Percentiles rank a stretch among this genome's conserved stretches.
Evolutionary conservation across 1,140 invertebrate species (phyloP).

Genomic region (Euwallacea fornicatus): DNA sequence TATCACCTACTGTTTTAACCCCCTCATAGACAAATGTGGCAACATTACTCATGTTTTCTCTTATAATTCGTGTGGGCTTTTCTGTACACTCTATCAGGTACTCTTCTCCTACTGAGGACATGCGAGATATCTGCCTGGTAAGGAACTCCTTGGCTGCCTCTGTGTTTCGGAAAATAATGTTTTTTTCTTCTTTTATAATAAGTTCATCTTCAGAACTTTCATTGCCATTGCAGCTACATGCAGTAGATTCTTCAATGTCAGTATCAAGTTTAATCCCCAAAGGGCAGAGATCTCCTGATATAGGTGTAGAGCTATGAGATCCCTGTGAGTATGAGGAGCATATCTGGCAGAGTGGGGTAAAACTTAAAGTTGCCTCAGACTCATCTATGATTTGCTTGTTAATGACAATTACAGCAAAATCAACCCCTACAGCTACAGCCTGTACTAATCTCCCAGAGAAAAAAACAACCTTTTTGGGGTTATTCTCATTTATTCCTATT

Average conservation of each 20-base stretch:
- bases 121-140: conserved; percentile 72
- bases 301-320: conserved; percentile 54
- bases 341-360: conserved; percentile 5
- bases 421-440: conserved; percentile 64
- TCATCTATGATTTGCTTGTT: conserved; percentile 63
- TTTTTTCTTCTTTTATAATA: conserved; percentile 57
- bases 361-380: conserved; percentile 58
- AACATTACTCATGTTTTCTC: conserved; percentile 74
- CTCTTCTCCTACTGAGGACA: conserved; percentile 68
- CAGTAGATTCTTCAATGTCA: background rate
- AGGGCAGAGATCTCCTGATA: conserved; percentile 54
- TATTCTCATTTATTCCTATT: conserved; percentile 62
- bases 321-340: conserved; percentile 56
- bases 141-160: conserved; percentile 71
- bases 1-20: conserved; percentile 72
- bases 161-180: conserved; percentile 71
- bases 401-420: conserved; percentile 69
- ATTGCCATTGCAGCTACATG: background rate
- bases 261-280: conserved; percentile 52
- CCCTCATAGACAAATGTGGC: conserved; percentile 74
- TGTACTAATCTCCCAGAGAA: conserved; percentile 68
- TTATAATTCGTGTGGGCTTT: conserved; percentile 67
- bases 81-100: conserved; percentile 66
- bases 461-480: conserved; percentile 67
- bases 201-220: conserved; percentile 42